Base-by-base conservation (phyloP, 2,888 invertebrate genomes). In the Philonicus albiceps region DNA sequence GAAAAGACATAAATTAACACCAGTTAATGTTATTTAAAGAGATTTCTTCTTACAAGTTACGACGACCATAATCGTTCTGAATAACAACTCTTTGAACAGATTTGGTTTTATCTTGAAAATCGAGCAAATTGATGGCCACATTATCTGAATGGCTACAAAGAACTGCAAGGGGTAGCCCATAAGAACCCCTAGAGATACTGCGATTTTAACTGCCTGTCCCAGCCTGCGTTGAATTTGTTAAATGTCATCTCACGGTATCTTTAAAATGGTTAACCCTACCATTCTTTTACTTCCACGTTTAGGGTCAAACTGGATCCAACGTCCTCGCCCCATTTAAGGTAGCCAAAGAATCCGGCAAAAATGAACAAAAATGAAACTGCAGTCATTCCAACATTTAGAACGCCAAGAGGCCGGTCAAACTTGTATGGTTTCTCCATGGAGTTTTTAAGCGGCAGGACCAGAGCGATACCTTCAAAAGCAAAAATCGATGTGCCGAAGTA, bases 401-500 rank as follows among this genome's bases (percentile, higher is more conserved):
- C 98, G 1, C 99, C 99, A 8, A 96, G 91, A 5, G 95, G 94
- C 87, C 95, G 96, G 89, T 95, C 95, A 92, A 99, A 98, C 88
- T 95, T 93, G 86, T 94, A 93, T 0, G 97, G 97, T 19, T 94
- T 93, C 88, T 93, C 94, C 98, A 99, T 98, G 91, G 97, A 96
- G 91, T 97, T 98, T 92, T 98, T 97, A 89, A 99, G 92, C 0
- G 99, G 99, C 87, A 99, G 93, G n/a, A 98, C 97, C 93, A 97
- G 92, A 85, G 97, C 97, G 89, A 99, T 99, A 88, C 98, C 99
- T 93, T 99, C 99, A 90, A 99, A 99, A 3, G 99, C 97, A 92
- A 97, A 99, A 86, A 99, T 95, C 31, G 97, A 98, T 0, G 98
- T 99, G 75, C 99, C 99, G 91, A 99, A 98, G 91, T 96, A 99